Percentiles rank a stretch among this genome's conserved stretches.
Evolutionary conservation across 2,888 invertebrate species (phyloP).

Genomic region (Lochmaea crataegi): DNA sequence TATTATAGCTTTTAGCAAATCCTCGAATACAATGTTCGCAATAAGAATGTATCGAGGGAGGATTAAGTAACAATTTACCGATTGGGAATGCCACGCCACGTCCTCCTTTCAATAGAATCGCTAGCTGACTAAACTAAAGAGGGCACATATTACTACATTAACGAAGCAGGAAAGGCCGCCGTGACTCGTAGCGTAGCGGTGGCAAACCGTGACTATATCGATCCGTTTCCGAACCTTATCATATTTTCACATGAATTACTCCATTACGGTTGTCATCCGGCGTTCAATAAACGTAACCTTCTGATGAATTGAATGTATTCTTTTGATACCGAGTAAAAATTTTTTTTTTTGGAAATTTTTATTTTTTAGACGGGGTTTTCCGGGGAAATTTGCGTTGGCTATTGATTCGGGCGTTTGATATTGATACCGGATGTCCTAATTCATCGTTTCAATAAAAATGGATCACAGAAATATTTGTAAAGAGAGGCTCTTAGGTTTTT

Average conservation of each 20-base stretch:
- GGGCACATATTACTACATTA: slow-evolving; percentile 53
- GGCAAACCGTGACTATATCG: slow-evolving; percentile 57
- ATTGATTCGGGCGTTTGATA: too few species aligned
- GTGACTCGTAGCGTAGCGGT: slow-evolving; percentile 38
- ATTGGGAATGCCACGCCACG: not conserved
- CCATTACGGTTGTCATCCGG: slow-evolving; percentile 49
- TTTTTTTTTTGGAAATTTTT: too few species aligned
- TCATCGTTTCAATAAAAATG: too few species aligned
- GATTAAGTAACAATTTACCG: slow-evolving; percentile 27
- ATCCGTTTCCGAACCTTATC: slow-evolving; percentile 58
- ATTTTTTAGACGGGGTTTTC: too few species aligned
- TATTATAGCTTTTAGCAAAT: slow-evolving; percentile 13
- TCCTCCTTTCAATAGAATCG: slow-evolving; percentile 1
- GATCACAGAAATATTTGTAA: too few species aligned
- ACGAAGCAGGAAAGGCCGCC: slow-evolving; percentile 37
- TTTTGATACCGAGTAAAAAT: not conserved
- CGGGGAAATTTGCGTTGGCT: too few species aligned
- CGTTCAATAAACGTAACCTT: slow-evolving; percentile 30
- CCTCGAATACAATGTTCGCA: slow-evolving; percentile 13
- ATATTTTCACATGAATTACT: slow-evolving; percentile 61
- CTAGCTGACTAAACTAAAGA: slow-evolving; percentile 42
- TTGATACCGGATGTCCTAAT: too few species aligned
- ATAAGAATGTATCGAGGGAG: slow-evolving; percentile 15
- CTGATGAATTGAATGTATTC: slow-evolving; percentile 21
- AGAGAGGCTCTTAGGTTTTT: too few species aligned